These are phyloP conservation scores for crab-eating macaque (Macaca fascicularis) DNA, from an alignment of 2,113 vertebrate species.

Conservation along the genomic window T2T-MFA8v1.1 NC_088375.1:6779501-6780000, in stretches of 20 bases:
- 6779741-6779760: not conserved
- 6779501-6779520: not conserved
- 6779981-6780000: not conserved
- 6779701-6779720: not conserved
- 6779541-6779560: not conserved
- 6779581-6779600: not conserved
- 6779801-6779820: not conserved
- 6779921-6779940: not conserved
- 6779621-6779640: not conserved
- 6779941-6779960: not conserved
- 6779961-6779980: accelerated
- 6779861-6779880: not conserved
- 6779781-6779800: not conserved
- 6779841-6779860: not conserved
- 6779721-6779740: not conserved
- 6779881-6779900: not conserved
- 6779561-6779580: not conserved
- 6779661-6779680: not conserved
- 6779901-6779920: not conserved
- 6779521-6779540: not conserved
- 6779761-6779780: not conserved
- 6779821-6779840: not conserved
- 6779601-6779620: not conserved
- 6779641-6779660: not conserved
- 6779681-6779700: not conserved